Conservation (phyloP, 1,140 invertebrate genomes). For the Camponotus vicinus region DNA sequence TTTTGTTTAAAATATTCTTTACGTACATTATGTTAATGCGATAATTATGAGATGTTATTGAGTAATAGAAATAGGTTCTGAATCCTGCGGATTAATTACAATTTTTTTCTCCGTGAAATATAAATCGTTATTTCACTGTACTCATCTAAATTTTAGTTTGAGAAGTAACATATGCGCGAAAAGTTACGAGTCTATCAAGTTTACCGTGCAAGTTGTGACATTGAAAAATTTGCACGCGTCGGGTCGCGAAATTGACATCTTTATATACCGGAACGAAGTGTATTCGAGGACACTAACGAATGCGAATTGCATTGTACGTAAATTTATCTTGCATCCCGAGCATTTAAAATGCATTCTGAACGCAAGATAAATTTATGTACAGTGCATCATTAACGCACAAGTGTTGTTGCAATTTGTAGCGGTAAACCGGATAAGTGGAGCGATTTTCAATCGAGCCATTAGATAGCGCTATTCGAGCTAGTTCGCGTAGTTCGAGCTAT, state of each 20-base stretch:
- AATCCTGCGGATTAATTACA: not conserved
- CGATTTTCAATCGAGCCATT: not conserved
- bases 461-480: no score
- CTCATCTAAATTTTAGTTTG: not conserved
- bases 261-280: slow-evolving; percentile 3
- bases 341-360: no score
- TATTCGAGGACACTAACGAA: not conserved
- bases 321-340: slow-evolving; percentile 20
- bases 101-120: not conserved
- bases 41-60: not conserved
- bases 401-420: not conserved
- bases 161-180: not conserved
- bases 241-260: slow-evolving; percentile 33
- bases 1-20: not conserved
- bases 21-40: no score
- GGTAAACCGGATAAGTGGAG: not conserved
- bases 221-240: slow-evolving; percentile 5
- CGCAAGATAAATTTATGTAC: no score
- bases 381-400: not conserved
- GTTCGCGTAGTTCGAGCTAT: no score
- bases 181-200: not conserved
- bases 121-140: not conserved
- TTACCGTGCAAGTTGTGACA: not conserved
- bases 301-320: not conserved
- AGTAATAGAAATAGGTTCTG: not conserved